A percentile compares a stretch with the other conserved stretches of the same genome.
Evolutionary conservation across 2,113 vertebrate genomes (phyloP).

Genomic region (Neodon shergylaensis): DNA sequence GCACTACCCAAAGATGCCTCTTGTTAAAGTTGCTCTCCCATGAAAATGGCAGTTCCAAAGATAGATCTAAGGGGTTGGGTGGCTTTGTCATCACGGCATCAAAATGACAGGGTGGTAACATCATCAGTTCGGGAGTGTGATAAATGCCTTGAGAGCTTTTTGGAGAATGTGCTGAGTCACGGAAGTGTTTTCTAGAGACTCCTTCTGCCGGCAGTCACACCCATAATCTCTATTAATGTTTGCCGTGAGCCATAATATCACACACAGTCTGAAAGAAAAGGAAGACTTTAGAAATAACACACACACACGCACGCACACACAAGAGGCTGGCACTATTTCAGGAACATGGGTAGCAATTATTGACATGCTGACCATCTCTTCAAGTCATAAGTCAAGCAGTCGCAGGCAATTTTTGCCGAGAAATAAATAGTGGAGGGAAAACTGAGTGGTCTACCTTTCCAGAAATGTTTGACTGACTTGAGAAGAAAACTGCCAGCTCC

Average conservation of each 20-base stretch:
- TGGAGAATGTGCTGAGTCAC: not conserved
- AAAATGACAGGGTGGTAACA: not conserved
- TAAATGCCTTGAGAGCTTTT: not conserved
- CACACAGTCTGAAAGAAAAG: not conserved
- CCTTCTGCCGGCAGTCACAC: not conserved
- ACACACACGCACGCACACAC: too few relatives aligned
- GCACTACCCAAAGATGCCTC: not conserved
- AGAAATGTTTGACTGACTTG: not conserved
- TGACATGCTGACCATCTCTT: constrained; percentile 10
- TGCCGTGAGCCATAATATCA: not conserved
- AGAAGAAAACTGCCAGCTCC: not conserved
- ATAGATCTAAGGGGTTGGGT: not conserved
- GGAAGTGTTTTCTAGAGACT: not conserved
- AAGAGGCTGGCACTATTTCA: not conserved
- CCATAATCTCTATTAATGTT: constrained; percentile 10
- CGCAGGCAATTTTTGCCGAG: not conserved
- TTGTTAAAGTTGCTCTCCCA: not conserved
- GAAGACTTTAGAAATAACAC: constrained; percentile 7
- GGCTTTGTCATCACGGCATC: not conserved
- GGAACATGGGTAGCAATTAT: not conserved
- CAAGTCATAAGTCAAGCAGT: not conserved
- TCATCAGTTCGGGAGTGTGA: not conserved
- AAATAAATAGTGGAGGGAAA: not conserved
- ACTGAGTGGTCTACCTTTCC: not conserved
- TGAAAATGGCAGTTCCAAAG: not conserved